Conservation (phyloP, 2,113 vertebrate genomes). For the Rhea pennata region DNA sequence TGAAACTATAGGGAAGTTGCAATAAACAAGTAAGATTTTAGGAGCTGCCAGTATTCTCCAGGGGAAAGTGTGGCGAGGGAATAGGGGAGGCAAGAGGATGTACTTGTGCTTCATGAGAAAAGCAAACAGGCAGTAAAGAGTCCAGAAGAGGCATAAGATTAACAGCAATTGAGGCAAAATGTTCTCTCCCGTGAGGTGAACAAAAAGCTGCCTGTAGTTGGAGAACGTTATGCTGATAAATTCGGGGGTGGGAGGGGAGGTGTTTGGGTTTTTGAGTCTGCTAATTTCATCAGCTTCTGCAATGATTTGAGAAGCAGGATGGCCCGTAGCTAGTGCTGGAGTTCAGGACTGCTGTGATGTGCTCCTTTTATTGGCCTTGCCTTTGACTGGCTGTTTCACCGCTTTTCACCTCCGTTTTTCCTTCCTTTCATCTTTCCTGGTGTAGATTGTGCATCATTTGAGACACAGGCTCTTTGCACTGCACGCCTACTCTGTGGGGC, state of each 20-base stretch:
- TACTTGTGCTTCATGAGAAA: not conserved
- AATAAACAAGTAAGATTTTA: not conserved
- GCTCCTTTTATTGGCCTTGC: not conserved
- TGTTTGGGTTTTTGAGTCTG: not conserved
- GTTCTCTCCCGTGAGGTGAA: not conserved
- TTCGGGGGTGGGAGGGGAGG: not conserved
- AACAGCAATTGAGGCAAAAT: not conserved
- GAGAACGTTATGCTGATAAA: not conserved
- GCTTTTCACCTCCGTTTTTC: not conserved
- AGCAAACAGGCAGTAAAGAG: not conserved
- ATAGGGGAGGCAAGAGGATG: not conserved
- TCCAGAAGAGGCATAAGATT: not conserved
- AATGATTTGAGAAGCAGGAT: not conserved
- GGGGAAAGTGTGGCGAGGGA: not conserved
- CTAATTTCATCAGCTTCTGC: not conserved
- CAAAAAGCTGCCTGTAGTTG: not conserved
- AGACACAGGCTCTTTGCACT: not conserved
- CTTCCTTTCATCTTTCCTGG: not conserved
- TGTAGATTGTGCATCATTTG: not conserved
- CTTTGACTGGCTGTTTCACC: not conserved
- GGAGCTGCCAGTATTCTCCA: not conserved
- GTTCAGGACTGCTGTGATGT: not conserved
- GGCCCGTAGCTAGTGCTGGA: not conserved
- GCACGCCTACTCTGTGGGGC: not conserved
- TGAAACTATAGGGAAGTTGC: not conserved